Base-by-base conservation (phyloP, 2,797 vertebrate species). In the Molossus alvarezi region DNA sequence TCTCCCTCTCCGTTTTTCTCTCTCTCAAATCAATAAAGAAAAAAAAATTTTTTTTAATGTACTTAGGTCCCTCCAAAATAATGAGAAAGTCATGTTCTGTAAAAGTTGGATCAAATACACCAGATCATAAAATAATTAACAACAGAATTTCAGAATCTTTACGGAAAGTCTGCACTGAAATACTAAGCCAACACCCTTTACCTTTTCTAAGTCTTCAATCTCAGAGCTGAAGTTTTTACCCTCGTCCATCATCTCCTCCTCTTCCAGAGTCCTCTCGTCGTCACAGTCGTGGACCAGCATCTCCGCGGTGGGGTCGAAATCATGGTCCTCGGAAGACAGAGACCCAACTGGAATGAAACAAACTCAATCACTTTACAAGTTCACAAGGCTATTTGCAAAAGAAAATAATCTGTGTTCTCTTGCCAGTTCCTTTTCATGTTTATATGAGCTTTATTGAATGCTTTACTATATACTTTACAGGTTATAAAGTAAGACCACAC, bases 271-370 rank as follows among this genome's bases (percentile, higher is more conserved):
- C 98, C 99, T 98, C 97, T 99, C 99, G 75, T 99, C 99, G 96
- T 99, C 99, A 96, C 99, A 99, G 97, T 99, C 99, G 92, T 99
- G 99, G 96, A 99, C 99, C 99, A 99, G 97, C 99, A 99, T 99
- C 98, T 99, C 99, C 98, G 99, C 99, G 88, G 99, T 99, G 25
- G 99, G 99, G 98, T 99, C 99, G 98, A 99, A 99, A 98, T 99
- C 99, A 99, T 99, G 99, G 98, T 99, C 99, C 97, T 99, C 99
- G 92, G 99, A 99, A 20, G 99, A 99, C 98, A 99, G 99, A 98
- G 99, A 99, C 98, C 99, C 99, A 99, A 99, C 99, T 99, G 97
- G 51, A 92, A 98, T 79, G 95, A 95, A 97, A 95, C 89, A 80
- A 96, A 85, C 76, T 81, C 29, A 98, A 88, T 97, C 1, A 90